Conservation (phyloP, 2,797 vertebrate genomes). For the Phataginus tricuspis region DNA sequence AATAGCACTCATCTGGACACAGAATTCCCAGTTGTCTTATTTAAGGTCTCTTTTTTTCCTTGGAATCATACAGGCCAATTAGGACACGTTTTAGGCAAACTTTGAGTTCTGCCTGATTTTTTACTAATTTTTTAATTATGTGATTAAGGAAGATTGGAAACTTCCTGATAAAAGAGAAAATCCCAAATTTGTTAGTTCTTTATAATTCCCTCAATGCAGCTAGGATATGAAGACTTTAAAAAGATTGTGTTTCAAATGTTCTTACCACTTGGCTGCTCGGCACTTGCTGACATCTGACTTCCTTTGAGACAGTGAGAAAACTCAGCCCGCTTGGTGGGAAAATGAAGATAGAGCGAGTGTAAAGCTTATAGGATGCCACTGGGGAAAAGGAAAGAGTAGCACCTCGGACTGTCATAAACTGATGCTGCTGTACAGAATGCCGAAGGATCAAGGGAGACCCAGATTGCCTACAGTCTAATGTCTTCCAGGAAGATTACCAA, state of each 20-base stretch:
- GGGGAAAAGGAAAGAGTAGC: slow-evolving; percentile 15
- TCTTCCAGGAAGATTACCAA: not conserved
- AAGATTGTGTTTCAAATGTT: slow-evolving; percentile 61
- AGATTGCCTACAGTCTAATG: not conserved
- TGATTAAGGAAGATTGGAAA: not conserved
- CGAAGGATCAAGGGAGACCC: not conserved
- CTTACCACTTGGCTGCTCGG: slow-evolving; percentile 51
- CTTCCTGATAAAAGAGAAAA: not conserved
- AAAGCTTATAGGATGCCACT: not conserved
- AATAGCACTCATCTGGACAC: not conserved
- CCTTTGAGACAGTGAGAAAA: slow-evolving; percentile 59
- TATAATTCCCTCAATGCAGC: not conserved
- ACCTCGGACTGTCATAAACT: not conserved
- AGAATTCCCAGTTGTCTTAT: not conserved
- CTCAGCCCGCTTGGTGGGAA: slow-evolving; percentile 53
- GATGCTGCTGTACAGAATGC: not conserved
- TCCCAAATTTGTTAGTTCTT: not conserved
- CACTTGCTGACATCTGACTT: slow-evolving; percentile 57
- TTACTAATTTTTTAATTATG: not conserved
- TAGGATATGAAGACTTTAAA: slow-evolving; percentile 65
- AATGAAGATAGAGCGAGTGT: slow-evolving; percentile 46
- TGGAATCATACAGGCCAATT: not conserved
- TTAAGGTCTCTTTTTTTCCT: not conserved
- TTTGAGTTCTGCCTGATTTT: not conserved
- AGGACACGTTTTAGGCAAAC: not conserved